Percentiles rank a stretch among this genome's conserved stretches.
Evolutionary conservation across 92 coral and sea anemone genomes (phyloP).

Genomic region (Phenganax marumi): DNA sequence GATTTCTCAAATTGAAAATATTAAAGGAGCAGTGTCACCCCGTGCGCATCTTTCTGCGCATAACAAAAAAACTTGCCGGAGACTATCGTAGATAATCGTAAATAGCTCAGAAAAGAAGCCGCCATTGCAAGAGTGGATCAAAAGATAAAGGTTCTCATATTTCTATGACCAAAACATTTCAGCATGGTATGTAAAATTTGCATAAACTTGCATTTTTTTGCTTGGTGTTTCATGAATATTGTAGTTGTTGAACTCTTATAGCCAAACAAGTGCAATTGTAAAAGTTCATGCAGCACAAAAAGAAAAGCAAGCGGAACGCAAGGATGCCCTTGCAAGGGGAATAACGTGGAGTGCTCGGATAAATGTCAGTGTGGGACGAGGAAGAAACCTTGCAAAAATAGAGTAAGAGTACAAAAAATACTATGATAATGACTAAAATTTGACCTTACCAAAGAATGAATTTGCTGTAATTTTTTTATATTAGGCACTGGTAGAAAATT

Average conservation of each 20-base stretch:
- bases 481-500: background rate
- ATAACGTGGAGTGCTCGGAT: background rate
- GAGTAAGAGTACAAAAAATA: background rate
- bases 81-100: background rate
- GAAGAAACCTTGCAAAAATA: constrained; percentile 36
- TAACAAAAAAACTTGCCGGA: background rate
- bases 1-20: too few species aligned
- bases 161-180: too few species aligned
- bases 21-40: constrained; percentile 6
- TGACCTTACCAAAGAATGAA: background rate
- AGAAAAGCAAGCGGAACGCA: constrained; percentile 24
- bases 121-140: background rate
- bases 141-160: background rate
- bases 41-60: background rate
- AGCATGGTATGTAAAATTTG: background rate
- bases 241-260: background rate
- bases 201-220: background rate
- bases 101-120: background rate
- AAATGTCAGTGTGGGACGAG: constrained; percentile 27
- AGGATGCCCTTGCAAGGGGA: constrained; percentile 43
- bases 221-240: background rate
- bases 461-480: background rate
- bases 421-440: background rate
- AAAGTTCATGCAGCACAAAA: constrained; percentile 28
- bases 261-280: constrained; percentile 14